Evolutionary conservation across 2,797 vertebrate genomes (phyloP).

Genomic region (Sphenopsis melanotis): DNA sequence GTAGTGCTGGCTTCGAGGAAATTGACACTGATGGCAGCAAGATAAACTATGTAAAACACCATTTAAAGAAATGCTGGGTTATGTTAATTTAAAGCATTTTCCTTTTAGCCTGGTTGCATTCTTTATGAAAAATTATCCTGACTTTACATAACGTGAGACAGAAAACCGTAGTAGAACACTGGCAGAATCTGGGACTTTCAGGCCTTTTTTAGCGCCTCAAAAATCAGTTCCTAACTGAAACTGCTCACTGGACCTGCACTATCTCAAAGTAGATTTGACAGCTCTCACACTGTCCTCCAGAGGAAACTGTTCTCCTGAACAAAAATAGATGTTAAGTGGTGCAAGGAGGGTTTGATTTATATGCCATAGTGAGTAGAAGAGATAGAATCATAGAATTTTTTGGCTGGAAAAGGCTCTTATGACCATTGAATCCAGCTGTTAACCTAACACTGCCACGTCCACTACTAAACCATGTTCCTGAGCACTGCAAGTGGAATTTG

Average conservation of each 20-base stretch:
- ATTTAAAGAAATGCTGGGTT: neutral
- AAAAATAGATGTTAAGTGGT: neutral
- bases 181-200: neutral
- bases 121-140: neutral
- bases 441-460: neutral
- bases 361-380: neutral
- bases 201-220: neutral
- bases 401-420: neutral
- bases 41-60: neutral
- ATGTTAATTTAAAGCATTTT: neutral
- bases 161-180: neutral
- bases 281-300: neutral
- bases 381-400: neutral
- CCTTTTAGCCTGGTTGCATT: neutral
- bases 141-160: neutral
- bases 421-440: neutral
- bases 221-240: neutral
- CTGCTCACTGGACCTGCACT: neutral
- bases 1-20: neutral
- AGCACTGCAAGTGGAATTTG: neutral
- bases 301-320: neutral
- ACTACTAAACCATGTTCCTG: neutral
- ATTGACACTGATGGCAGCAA: fast-evolving
- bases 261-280: neutral
- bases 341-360: neutral